phyloP scores from a whole-genome alignment of 1,140 invertebrate genomes.

The Asobara japonica region DNA sequence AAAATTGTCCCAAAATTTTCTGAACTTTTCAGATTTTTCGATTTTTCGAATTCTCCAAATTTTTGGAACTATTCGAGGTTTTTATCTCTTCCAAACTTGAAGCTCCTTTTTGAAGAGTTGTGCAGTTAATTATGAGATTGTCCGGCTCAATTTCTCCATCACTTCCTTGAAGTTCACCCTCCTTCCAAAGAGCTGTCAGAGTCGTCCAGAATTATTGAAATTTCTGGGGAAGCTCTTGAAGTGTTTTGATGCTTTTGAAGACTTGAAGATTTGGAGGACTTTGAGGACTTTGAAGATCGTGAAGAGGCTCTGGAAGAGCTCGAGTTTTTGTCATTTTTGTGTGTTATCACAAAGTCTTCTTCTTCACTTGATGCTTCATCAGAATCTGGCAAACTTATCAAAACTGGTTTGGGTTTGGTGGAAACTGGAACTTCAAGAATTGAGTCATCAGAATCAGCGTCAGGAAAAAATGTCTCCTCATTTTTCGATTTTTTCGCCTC shows the following conservation, averaged over 20 bases:
- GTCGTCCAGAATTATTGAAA: background rate
- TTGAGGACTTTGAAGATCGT: too few species aligned
- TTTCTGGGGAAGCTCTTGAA: background rate
- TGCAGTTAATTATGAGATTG: slow-evolving; percentile 51
- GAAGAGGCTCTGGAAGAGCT: too few species aligned
- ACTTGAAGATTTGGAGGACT: too few species aligned
- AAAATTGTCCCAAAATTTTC: background rate
- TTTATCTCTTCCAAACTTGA: slow-evolving; percentile 48
- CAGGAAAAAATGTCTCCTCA: background rate
- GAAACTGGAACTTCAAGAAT: slow-evolving; percentile 60
- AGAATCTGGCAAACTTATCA: slow-evolving; percentile 56
- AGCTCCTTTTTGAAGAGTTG: slow-evolving; percentile 38
- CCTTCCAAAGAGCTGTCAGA: background rate
- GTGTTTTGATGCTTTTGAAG: background rate
- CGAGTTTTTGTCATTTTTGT: background rate
- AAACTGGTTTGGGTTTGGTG: slow-evolving; percentile 53
- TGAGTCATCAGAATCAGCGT: slow-evolving; percentile 54
- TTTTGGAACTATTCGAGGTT: too few species aligned
- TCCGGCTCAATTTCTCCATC: background rate
- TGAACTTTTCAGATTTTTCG: too few species aligned
- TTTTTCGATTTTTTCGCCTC: background rate
- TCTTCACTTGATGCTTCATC: slow-evolving; percentile 33
- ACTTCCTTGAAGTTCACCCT: background rate
- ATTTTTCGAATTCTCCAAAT: too few species aligned
- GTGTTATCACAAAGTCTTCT: background rate